A percentile compares a stretch with the other conserved stretches of the same genome.
phyloP scores from a whole-genome alignment of 2,888 invertebrate genomes.

The Pardosa pseudoannulata region DNA sequence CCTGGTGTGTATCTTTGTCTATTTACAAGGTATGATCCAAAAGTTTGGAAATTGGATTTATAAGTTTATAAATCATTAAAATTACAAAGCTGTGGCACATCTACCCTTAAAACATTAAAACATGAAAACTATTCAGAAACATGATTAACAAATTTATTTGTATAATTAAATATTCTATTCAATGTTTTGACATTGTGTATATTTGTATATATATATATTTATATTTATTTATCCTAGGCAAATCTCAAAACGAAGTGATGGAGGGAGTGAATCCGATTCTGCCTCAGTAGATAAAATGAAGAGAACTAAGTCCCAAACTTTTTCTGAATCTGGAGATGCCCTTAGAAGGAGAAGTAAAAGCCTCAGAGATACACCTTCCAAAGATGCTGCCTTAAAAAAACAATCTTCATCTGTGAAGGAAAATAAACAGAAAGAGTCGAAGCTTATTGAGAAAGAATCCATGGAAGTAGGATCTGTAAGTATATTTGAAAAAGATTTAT shows the following conservation, averaged over 20 bases:
- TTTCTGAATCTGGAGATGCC: conserved; percentile 37
- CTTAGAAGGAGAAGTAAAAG: conserved; percentile 35
- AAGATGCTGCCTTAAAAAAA: not conserved
- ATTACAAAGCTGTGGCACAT: too few relatives aligned
- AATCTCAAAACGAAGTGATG: conserved; percentile 50
- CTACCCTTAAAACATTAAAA: too few relatives aligned
- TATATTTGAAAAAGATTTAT: too few relatives aligned
- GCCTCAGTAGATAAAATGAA: not conserved
- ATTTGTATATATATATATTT: too few relatives aligned
- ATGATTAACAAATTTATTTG: too few relatives aligned
- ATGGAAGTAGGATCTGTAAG: conserved; percentile 78
- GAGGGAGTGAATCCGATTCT: conserved; percentile 42
- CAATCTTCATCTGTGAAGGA: not conserved
- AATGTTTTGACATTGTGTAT: not conserved
- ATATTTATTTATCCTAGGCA: conserved; percentile 28
- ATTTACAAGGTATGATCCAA: too few relatives aligned
- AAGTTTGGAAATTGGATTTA: too few relatives aligned
- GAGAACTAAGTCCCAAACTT: conserved; percentile 17
- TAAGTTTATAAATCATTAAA: too few relatives aligned
- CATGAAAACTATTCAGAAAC: too few relatives aligned
- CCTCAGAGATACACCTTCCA: not conserved
- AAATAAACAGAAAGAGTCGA: conserved; percentile 15
- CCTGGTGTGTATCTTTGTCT: too few relatives aligned
- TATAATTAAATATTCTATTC: too few relatives aligned
- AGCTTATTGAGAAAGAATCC: conserved; percentile 75